Base-by-base conservation (phyloP, 2,113 vertebrate genomes). In the Anhinga anhinga region DNA sequence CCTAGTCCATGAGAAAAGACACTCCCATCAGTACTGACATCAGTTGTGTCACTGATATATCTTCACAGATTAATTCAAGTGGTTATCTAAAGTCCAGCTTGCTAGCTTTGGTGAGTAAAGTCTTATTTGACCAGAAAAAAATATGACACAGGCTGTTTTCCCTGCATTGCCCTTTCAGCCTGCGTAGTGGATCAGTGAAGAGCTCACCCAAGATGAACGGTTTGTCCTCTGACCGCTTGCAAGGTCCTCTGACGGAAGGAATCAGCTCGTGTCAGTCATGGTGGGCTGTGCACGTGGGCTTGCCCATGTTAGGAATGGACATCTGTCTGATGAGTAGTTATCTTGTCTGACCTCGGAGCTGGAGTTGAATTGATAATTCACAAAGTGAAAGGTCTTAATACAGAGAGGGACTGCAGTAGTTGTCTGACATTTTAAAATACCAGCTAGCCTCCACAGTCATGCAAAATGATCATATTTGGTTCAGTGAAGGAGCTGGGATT, bases 341-440 rank as follows among this genome's bases (percentile, higher is more conserved):
- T 71, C 66, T 84, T 87, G 22, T 50, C 81, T 92, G 93, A 92
- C 78, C 77, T 89, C 5, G 0, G 44, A 38, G 65, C 52, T 89
- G 36, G 13, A 61, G 80, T 23, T 74, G 65, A 91, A 95, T 23
- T 62, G 80, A 13, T 84, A 94, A 92, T 71, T 92, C 70, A 77
- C 44, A 59, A 74, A 61, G 36, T 59, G 53, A 91, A 93, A 90
- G 53, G 25, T 93, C 90, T 92, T 90, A 86, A 93, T 81, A 58
- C 85, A 88, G 70, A 58, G 12, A 62, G 7, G 9, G 18, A 70
- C n/a, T 85, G 42, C 23, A 58, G 32, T 29, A 55, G 32, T 21
- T 93, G 10, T 49, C 63, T 82, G 85, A 80, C 44, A 73, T 91
- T 95, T 89, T 82, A 63, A 95, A 94, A 94, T 80, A 90, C 32